Evolutionary conservation across 2,888 invertebrate species (phyloP).

Genomic region (Sarcophaga carnaria): DNA sequence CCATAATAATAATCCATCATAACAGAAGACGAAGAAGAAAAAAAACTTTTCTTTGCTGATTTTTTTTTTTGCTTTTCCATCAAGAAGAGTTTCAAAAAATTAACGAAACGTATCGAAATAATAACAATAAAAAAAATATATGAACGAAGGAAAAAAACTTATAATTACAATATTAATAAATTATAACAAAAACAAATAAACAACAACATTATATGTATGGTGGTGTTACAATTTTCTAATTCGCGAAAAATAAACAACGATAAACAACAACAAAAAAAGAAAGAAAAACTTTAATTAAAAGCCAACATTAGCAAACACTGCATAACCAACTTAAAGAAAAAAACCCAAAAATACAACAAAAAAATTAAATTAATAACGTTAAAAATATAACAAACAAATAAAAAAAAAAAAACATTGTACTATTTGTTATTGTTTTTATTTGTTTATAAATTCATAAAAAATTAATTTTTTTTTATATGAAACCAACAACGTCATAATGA

Average conservation of each 20-base stretch:
- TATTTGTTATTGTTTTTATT: slow-evolving; percentile 11
- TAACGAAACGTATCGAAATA: slow-evolving; percentile 78
- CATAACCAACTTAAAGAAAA: not conserved
- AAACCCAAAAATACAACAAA: slow-evolving; percentile 12
- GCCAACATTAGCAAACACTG: slow-evolving; percentile 29
- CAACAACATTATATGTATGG: slow-evolving; percentile 20
- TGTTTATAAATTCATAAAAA: slow-evolving; percentile 35
- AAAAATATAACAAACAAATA: slow-evolving; percentile 28
- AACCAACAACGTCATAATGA: slow-evolving; percentile 75
- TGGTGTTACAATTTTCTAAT: slow-evolving; percentile 55
- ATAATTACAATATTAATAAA: slow-evolving; percentile 2
- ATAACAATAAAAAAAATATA: slow-evolving; percentile 2
- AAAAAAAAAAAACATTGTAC: slow-evolving; percentile 31
- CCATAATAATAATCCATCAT: slow-evolving; percentile 29
- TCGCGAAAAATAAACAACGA: slow-evolving; percentile 32
- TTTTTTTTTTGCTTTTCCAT: not conserved
- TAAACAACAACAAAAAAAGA: slow-evolving; percentile 33
- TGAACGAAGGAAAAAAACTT: slow-evolving; percentile 27
- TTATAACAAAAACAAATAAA: slow-evolving; percentile 40
- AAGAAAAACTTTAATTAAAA: slow-evolving; percentile 20
- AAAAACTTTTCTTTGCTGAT: not conserved
- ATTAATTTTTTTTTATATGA: slow-evolving; percentile 51
- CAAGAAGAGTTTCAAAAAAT: slow-evolving; percentile 69
- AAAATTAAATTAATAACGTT: slow-evolving; percentile 46
- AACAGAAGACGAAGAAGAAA: slow-evolving; percentile 37